These are phyloP conservation scores for Smittia sp. DNA, from an alignment of 2,888 invertebrate genomes.

Conservation along the genomic window DNA sequence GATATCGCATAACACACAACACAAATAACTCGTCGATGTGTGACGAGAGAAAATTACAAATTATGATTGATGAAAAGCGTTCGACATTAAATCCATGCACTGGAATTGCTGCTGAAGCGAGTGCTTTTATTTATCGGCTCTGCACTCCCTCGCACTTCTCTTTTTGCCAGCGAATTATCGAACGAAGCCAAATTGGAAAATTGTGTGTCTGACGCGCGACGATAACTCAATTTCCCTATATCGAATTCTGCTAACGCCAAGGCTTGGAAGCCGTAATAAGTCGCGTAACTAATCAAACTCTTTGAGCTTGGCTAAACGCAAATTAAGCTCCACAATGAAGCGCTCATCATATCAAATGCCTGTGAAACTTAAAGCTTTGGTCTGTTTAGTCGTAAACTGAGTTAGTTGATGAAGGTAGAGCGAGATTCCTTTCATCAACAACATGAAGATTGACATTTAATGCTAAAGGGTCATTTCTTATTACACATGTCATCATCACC, in stretches of 20 bases:
- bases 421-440: not conserved
- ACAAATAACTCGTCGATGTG: not conserved
- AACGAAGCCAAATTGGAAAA: constrained; percentile 13
- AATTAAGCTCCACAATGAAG: too few relatives aligned
- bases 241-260: not conserved
- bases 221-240: constrained; percentile 19
- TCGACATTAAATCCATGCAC: not conserved
- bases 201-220: constrained; percentile 10
- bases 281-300: too few relatives aligned
- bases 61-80: constrained; percentile 30
- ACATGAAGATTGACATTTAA: not conserved
- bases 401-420: too few relatives aligned
- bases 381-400: too few relatives aligned
- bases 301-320: too few relatives aligned
- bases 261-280: too few relatives aligned
- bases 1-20: too few relatives aligned
- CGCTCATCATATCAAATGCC: too few relatives aligned
- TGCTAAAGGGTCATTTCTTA: not conserved
- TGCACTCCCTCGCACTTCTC: not conserved
- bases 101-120: not conserved
- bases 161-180: not conserved
- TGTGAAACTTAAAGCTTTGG: too few relatives aligned
- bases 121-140: not conserved
- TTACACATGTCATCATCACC: not conserved
- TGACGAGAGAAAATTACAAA: constrained; percentile 22